A percentile compares a stretch with the other conserved stretches of the same genome.
Evolutionary conservation across 2,113 vertebrate genomes (phyloP).

Genomic region (Neodon shergylaensis): DNA sequence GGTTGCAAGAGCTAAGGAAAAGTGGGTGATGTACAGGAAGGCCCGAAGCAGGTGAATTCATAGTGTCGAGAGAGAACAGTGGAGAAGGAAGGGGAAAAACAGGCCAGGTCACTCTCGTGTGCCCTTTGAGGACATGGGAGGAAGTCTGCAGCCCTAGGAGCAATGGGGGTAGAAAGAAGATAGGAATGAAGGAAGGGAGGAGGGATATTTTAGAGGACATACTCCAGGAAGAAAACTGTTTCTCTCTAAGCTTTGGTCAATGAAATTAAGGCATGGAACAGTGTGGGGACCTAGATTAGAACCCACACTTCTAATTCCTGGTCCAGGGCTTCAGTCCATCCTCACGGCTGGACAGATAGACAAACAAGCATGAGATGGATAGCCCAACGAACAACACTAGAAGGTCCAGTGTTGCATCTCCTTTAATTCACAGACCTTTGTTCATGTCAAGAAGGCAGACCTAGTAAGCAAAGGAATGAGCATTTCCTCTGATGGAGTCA

Average conservation of each 20-base stretch:
- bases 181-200: not conserved
- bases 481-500: not conserved
- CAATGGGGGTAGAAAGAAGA: not conserved
- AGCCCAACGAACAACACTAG: not conserved
- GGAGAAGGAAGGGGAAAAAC: not conserved
- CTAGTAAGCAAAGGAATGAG: not conserved
- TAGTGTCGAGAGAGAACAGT: not conserved
- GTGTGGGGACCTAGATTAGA: not conserved
- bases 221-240: not conserved
- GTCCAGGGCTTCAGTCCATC: not conserved
- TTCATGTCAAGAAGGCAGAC: constrained; percentile 35
- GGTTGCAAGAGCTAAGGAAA: not conserved
- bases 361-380: not conserved
- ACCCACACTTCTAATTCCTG: not conserved
- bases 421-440: not conserved
- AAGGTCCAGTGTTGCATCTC: not conserved
- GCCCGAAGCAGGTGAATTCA: not conserved
- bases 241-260: not conserved
- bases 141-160: not conserved
- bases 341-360: not conserved
- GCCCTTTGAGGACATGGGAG: not conserved
- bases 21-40: not conserved
- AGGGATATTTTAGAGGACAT: not conserved
- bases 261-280: not conserved
- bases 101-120: not conserved